Base-by-base conservation (phyloP, 2,797 vertebrate genomes). In the Anas bahamensis region DNA sequence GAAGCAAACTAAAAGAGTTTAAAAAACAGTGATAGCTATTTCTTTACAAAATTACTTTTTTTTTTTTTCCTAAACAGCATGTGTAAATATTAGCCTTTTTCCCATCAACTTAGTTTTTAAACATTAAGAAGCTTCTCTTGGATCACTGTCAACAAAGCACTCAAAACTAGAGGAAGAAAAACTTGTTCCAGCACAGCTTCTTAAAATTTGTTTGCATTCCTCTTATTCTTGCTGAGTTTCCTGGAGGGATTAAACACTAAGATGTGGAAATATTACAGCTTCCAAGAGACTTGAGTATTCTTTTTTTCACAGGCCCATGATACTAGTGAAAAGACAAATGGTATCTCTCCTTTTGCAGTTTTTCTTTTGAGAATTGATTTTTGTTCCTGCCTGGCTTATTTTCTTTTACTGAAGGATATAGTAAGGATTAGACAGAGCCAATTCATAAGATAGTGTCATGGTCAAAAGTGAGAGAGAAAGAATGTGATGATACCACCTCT, bases 121-220 rank as follows among this genome's bases (percentile, higher is more conserved):
- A 74, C 8, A 5, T 48, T 69, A 52, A 57, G 57, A 52, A 46
- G 42, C 33, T 81, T 86, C 57, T 64, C 31, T 93, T 94, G 86
- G 63, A 55, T 90, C 39, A 11, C 33, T 93, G 19, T 92, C 69
- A 80, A 77, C 29, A 81, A 69, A 83, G 46, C 39, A 42, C 63
- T 85, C 17, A 44, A 71, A 87, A 72, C 61, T 61, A 59, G 46
- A 86, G 76, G 26, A 93, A 81, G 48, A 80, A 88, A 96, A 94
- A 35, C 44, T 73, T 79, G 41, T 37, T 93, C 24, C 50, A 83
- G 14, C 44, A 53, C 44, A 90, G n/a, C 46, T 66, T 90, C 56
- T 94, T 90, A 79, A 86, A 81, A 69, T 87, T 89, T 95, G 84
- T 95, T 95, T 92, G 70, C 68, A 46, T 95, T 95, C 70, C 56